Evolutionary conservation across 2,113 vertebrate species (phyloP), one percentile per base, ranked within the genome.

Genomic region (Numida meleagris): DNA sequence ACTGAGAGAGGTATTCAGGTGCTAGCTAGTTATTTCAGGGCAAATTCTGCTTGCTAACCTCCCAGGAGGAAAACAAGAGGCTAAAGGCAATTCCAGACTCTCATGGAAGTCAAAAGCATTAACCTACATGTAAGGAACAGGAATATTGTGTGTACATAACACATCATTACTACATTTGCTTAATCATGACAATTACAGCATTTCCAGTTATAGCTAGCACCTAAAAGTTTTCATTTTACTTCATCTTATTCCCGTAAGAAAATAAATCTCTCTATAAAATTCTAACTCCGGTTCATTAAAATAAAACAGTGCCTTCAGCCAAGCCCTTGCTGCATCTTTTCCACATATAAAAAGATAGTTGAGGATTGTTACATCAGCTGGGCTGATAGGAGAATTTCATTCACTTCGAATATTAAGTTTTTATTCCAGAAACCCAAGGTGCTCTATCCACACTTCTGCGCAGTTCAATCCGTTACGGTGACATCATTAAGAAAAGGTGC

Each of bases 381-480:
- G 17, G 46, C 38, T 93, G 72, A 68, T 68, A 14, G 24, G 15
- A 58, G 21, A 29, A 59, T 66, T 21, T 7, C 5, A 34, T 18
- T 29, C 36, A 75, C 6, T 36, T 5, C 14, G 38, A 77, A 74
- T 7, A 55, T 11, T 12, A 33, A 27, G 20, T 14, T 68, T 23
- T 62, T 34, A 36, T 2, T 71, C 25, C 51, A 81, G 63, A 53
- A 76, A 57, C 31, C n/a, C 36, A 33, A 0, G 4, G 43, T 45
- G 46, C 0, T 6, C 27, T 67, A 33, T 57, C 50, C 12, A 0
- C 2, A 3, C 4, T 33, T 6, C 9, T 53, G 36, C 12, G 34
- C 33, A 66, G 40, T 31, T 77, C 76, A 81, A 25, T 18, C 19
- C 29, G 10, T 67, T 57, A 61, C 4, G 15, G 43, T 65, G 38